Evolutionary conservation across 2,797 vertebrate genomes (phyloP), one percentile per base, ranked within the genome.

Genomic region (Galago senegalensis): DNA sequence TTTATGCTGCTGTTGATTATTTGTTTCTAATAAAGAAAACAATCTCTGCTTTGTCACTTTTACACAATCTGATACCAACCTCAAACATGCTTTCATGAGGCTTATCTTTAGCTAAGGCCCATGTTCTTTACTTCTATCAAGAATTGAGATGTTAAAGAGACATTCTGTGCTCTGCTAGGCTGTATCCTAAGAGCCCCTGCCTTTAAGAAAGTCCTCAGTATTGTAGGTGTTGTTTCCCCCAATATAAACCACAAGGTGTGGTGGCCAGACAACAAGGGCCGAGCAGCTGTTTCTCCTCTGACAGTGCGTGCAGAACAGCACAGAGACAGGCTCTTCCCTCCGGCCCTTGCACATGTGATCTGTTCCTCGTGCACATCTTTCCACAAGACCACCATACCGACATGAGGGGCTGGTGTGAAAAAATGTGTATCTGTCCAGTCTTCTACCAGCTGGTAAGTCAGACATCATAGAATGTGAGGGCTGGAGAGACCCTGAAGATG

Each of bases 71-170:
- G 27, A 29, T 2, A n/a, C 49, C 16, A 61, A 43, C 20, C 23
- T 81, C 73, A 84, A 80, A 37, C 27, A 37, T 14, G 49, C 79
- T 72, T 81, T 93, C 31, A 25, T 20, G 10, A 72, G 70, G 29
- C 49, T 80, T 82, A 67, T 69, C 69, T 87, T 31, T 72, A 43
- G 21, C n/a, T 29, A 84, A 85, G 20, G 31, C 34, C 84, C 10
- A 21, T 14, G 49, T 25, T 53, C 61, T 53, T 25, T 56, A 60
- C 61, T 87, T 89, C 31, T 70, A 6, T 76, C 49, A 81, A 85
- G 56, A 85, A 53, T 3, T 85, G 31, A 92, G 53, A 79, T 63
- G 7, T 82, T 67, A 76, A 69, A 92, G 84, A 90, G 34, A 95
- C 27, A 82, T 40, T 80, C 27, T 43, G 34, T 73, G 46, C 40